phyloP scores from a whole-genome alignment of 2,888 invertebrate genomes.

The Drosophila eohydei region DNA sequence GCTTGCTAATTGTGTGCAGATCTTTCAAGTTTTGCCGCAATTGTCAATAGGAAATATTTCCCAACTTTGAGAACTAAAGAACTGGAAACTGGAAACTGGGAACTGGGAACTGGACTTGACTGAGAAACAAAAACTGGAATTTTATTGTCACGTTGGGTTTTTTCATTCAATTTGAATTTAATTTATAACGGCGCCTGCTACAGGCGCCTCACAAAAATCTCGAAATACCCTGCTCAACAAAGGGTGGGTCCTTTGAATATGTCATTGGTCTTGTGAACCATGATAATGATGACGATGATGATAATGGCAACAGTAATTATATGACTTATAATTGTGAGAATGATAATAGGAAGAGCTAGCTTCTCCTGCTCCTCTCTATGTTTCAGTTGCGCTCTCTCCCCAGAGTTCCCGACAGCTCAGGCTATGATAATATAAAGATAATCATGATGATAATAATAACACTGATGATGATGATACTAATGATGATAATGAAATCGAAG shows the following conservation, averaged over 20 bases:
- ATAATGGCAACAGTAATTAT: background rate
- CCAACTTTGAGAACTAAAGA: conserved; percentile 15
- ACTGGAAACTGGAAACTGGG: conserved; percentile 1
- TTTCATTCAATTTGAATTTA: conserved; percentile 49
- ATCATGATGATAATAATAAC: background rate
- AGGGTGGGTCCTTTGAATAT: background rate
- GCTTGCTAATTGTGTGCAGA: conserved; percentile 67
- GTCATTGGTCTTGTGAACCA: background rate
- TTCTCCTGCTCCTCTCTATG: too few relatives aligned
- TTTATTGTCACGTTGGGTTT: conserved; percentile 57
- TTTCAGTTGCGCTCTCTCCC: too few relatives aligned
- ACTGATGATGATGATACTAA: background rate
- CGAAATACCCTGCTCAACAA: background rate
- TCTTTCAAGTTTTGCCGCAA: conserved; percentile 70
- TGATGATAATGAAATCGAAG: background rate
- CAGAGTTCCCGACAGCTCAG: too few relatives aligned
- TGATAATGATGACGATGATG: background rate
- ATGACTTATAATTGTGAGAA: too few relatives aligned
- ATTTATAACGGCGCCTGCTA: conserved; percentile 63
- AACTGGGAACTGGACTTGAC: conserved; percentile 13
- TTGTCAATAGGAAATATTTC: conserved; percentile 33
- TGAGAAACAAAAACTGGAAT: conserved; percentile 22
- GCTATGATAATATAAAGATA: too few relatives aligned
- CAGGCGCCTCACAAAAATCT: conserved; percentile 43
- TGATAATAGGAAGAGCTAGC: too few relatives aligned